These are phyloP conservation scores for Myripristis jacobus DNA, from an alignment of 2,797 vertebrate genomes.

Conservation along the genomic window DNA sequence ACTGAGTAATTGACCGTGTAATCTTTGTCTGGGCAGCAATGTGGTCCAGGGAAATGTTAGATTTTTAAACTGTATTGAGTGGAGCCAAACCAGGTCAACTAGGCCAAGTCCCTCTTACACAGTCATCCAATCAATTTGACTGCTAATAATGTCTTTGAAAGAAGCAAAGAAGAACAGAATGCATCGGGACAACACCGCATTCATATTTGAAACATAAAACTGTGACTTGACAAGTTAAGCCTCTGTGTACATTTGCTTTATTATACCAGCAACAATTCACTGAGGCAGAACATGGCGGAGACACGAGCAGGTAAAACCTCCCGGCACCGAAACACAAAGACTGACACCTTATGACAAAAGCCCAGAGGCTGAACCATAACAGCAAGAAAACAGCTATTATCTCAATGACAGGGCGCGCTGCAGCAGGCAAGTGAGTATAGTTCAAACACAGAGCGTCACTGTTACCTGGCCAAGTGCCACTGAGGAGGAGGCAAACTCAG, in stretches of 20 bases:
- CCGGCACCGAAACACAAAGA: conserved; percentile 43
- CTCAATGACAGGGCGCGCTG: conserved; percentile 62
- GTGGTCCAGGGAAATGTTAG: too few relatives aligned
- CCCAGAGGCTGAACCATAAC: conserved; percentile 58
- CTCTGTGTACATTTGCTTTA: conserved; percentile 7
- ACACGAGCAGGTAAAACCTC: conserved; percentile 46
- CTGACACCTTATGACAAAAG: conserved; percentile 62
- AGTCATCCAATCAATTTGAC: background rate
- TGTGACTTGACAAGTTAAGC: conserved; percentile 30
- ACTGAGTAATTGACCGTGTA: background rate
- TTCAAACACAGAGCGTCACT: conserved; percentile 45
- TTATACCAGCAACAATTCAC: conserved; percentile 11
- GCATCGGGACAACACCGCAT: conserved; percentile 3
- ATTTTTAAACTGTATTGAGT: too few relatives aligned
- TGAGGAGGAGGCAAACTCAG: conserved; percentile 32
- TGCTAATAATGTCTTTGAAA: background rate
- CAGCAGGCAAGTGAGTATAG: conserved; percentile 27
- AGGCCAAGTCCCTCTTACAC: too few relatives aligned
- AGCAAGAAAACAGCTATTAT: conserved; percentile 71
- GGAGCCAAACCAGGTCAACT: too few relatives aligned
- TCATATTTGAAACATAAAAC: background rate
- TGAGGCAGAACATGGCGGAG: conserved; percentile 25
- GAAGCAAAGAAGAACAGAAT: background rate
- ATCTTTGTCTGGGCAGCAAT: background rate
- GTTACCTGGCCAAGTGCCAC: conserved; percentile 43